Base-by-base conservation (phyloP, 2,888 invertebrate species). In the Ceratothoa steindachneri region DNA sequence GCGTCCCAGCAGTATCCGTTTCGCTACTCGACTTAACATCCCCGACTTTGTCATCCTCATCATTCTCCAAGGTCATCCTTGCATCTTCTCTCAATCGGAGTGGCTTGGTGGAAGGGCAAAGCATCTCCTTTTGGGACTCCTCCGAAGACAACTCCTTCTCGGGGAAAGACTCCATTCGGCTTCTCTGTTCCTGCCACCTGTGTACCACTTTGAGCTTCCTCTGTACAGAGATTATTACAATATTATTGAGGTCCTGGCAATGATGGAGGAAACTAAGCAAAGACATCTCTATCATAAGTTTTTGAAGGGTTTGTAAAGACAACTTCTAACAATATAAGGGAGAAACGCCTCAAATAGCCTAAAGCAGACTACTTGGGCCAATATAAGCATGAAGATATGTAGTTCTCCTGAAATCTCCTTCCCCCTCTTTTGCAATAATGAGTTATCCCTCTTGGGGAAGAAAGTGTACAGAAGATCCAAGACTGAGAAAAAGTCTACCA, bases 161-260 rank as follows among this genome's bases (percentile, higher is more conserved):
- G 9, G 28, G 73, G 19, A 31, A 19, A 41, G 2, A 30, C 28
- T 55, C 19, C 87, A 87, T 12, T 85, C 80, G 73, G 86, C 87
- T 81, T 86, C 87, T 64, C 22, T 65, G 73, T 77, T 72, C 67
- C 77, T 85, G 86, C 53, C 86, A 84, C 80, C 87, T 87, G 81
- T 88, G 88, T 80, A 90, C 89, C 15, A 88, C 86, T 68, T 91
- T 87, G 66, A 90, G 86, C 83, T 90, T 91, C 81, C 91, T 87
- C 89, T 89, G 85, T 81, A 80, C 69, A 66, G 15, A 29, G 24
- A 66, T n/a, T 15, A 9, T 19, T 55, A 55, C 7, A 9, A n/a
- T 7, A 55, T 24, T 55, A 15, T 24, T 55, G 7, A 24, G 7
- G 7, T 7, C 24, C 7, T 24, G 5, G 19, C 7, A 7, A 55